Conservation (phyloP, 2,888 invertebrate species). For the Auanema sp. region DNA sequence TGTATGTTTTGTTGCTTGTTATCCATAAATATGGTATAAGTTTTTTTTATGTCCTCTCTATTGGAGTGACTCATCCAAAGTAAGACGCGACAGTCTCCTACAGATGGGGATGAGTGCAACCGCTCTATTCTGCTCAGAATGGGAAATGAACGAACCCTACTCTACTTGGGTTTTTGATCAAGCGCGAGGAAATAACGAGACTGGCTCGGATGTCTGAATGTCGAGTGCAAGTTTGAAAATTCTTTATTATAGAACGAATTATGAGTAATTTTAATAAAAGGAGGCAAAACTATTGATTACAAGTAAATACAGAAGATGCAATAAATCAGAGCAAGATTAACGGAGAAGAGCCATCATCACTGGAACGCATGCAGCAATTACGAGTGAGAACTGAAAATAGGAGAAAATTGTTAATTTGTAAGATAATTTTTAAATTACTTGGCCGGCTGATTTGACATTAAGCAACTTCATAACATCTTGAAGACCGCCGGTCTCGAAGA, state of each 20-base stretch:
- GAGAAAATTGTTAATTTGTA: background rate
- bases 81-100: too few species aligned
- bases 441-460: conserved; percentile 26
- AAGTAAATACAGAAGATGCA: background rate
- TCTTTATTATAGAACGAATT: background rate
- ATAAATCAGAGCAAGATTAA: conserved; percentile 6
- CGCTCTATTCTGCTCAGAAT: too few species aligned
- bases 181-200: too few species aligned
- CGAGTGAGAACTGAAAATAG: conserved; percentile 15
- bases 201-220: too few species aligned
- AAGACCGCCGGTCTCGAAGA: conserved; percentile 46
- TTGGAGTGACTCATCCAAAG: background rate
- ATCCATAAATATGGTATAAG: background rate
- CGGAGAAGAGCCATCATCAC: conserved; percentile 31
- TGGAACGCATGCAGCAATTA: conserved; percentile 37
- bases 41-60: conserved; percentile 7
- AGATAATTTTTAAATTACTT: background rate
- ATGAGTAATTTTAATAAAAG: too few species aligned
- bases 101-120: too few species aligned
- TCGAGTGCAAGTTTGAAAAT: too few species aligned
- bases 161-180: too few species aligned
- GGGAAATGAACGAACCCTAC: too few species aligned
- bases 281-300: background rate
- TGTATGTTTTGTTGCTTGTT: background rate
- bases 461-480: conserved; percentile 30